Base-by-base conservation (phyloP, 2,888 invertebrate genomes). In the Mythimna pallens region DNA sequence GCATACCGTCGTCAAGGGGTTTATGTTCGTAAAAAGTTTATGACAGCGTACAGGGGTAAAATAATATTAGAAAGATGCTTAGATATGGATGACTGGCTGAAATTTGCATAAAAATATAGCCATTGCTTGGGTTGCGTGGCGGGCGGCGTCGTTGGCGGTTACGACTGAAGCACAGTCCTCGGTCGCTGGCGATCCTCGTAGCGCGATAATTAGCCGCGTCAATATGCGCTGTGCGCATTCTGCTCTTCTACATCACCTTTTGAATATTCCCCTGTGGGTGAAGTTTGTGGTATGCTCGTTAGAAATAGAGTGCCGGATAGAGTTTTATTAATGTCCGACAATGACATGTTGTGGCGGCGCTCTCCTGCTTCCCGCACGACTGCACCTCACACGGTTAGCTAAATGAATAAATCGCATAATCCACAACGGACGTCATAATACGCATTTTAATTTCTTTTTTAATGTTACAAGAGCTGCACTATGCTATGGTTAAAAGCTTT, bases 321-420 rank as follows among this genome's bases (percentile, higher is more conserved):
- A 93, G 92, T 94, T 93, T 93, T 94, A 93, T 92, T 93, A 93
- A 93, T 94, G 92, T 92, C 91, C 90, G 89, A 93, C 94, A 94
- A 94, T 91, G 93, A 93, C 92, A 91, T 93, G 91, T 91, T 89
- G 88, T 86, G 87, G 88, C 86, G 86, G 85, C 83, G 80, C 83
- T 75, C 81, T 40, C 59, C 36, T 6, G 50, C 50, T n/a, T 12
- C 12, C 25, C 55, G 25, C 55, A 84, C 87, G 20, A 9, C 89
- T 89, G 77, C 81, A 85, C 87, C 89, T 89, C 86, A 84, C 89
- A 84, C 89, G 89, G 89, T 84, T 87, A 88, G 90, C 91, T 92
- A 92, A 93, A 93, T 94, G 93, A 93, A 91, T 93, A 93, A 92
- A 91, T 89, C 89, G 86, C 90, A 89, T 88, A 90, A 89, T 88